phyloP scores from a whole-genome alignment of 2,888 invertebrate genomes.

The Drosophila paranaensis region DNA sequence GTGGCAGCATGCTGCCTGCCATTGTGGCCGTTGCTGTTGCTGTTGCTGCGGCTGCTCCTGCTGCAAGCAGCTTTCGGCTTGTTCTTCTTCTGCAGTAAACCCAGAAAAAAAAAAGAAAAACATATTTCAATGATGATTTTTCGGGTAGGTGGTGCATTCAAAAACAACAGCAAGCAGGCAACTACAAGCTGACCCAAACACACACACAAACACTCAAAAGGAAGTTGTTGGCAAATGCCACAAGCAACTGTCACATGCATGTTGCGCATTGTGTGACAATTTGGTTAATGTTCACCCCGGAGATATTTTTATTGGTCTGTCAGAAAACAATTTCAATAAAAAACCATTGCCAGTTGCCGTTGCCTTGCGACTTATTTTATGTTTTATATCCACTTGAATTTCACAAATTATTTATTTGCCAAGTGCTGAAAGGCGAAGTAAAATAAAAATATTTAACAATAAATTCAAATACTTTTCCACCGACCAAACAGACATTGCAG shows the following conservation, averaged over 20 bases:
- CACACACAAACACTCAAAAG: neutral
- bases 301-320: conserved; percentile 67
- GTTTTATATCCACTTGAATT: conserved; percentile 5
- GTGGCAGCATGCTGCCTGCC: conserved; percentile 25
- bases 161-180: conserved; percentile 53
- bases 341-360: neutral
- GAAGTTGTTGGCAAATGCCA: conserved; percentile 32
- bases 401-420: neutral
- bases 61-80: conserved; percentile 34
- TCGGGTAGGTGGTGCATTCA: conserved; percentile 42
- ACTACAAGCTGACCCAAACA: conserved; percentile 57
- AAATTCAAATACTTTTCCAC: neutral
- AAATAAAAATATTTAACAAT: neutral
- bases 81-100: conserved; percentile 30
- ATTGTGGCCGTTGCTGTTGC: neutral
- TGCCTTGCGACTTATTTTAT: conserved; percentile 3
- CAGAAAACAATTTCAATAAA: conserved; percentile 33
- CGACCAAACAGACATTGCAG: neutral
- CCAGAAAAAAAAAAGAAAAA: conserved; percentile 46
- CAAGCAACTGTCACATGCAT: conserved; percentile 68
- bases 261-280: conserved; percentile 73
- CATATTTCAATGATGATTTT: conserved; percentile 71
- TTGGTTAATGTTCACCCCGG: conserved; percentile 57
- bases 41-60: conserved; percentile 12
- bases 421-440: neutral